phyloP scores from a whole-genome alignment of 2,113 vertebrate genomes.

The Strigops habroptila region DNA sequence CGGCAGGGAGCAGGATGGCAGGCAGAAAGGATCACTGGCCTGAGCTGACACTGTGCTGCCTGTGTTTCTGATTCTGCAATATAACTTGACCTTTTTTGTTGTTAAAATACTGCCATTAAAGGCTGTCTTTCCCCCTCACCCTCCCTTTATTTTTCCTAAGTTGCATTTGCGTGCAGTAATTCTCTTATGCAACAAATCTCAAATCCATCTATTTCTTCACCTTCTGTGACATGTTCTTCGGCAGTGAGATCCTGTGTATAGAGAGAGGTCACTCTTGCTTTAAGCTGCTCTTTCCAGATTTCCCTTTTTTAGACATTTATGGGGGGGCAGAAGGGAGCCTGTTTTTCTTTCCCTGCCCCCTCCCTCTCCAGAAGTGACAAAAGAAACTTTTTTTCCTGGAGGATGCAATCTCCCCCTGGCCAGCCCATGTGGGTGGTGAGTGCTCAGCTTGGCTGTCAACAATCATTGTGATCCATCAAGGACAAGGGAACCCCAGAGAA shows the following conservation, averaged over 20 bases:
- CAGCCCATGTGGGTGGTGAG: not conserved
- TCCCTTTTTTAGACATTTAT: not conserved
- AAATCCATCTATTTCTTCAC: not conserved
- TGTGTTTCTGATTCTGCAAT: not conserved
- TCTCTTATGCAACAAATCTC: not conserved
- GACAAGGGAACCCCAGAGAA: not conserved
- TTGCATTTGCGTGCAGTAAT: not conserved
- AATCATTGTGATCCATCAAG: not conserved
- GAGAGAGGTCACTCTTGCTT: not conserved
- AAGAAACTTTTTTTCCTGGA: not conserved
- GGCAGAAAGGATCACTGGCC: not conserved
- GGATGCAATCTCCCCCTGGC: not conserved
- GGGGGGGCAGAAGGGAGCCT: not conserved
- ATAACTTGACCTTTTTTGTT: not conserved
- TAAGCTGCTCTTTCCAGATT: not conserved
- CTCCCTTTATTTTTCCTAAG: not conserved
- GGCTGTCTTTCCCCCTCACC: not conserved
- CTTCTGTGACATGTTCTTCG: not conserved
- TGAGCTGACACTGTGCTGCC: not conserved
- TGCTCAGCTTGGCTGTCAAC: not conserved
- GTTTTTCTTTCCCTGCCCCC: not conserved
- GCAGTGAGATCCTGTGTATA: not conserved
- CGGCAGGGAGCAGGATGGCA: not conserved
- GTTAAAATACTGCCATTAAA: not conserved
- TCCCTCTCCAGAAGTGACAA: not conserved